Percentiles rank a stretch among this genome's conserved stretches.
These are phyloP conservation scores for Tachyglossus aculeatus DNA, from an alignment of 2,797 vertebrate genomes.

Conservation along the genomic window DNA sequence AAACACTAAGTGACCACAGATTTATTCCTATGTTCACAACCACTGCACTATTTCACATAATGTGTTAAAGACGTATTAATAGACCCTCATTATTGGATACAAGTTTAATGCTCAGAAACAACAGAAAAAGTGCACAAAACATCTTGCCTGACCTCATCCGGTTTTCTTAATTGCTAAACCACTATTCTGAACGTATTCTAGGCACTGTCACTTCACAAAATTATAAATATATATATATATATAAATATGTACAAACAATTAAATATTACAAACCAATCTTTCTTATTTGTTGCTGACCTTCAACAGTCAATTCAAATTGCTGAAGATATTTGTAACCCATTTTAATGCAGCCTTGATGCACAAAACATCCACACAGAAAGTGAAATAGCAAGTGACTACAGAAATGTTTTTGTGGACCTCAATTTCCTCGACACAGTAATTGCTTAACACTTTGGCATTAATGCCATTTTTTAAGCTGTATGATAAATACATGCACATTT, in stretches of 20 bases:
- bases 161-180: no score
- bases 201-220: no score
- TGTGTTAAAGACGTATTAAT: no score
- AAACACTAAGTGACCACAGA: constrained; percentile 28
- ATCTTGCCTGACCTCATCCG: no score
- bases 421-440: constrained; percentile 66
- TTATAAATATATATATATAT: no score
- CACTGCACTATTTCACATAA: background rate
- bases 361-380: constrained; percentile 31
- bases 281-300: constrained; percentile 30
- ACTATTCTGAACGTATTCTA: no score
- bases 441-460: constrained; percentile 71
- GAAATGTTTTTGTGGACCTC: constrained; percentile 59
- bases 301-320: constrained; percentile 26
- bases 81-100: no score
- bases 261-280: background rate
- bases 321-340: constrained; percentile 39
- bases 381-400: constrained; percentile 55
- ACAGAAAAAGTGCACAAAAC: no score
- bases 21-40: constrained; percentile 10
- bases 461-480: constrained; percentile 63
- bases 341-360: constrained; percentile 28
- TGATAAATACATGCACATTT: constrained; percentile 69
- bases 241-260: background rate
- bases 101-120: no score